Conservation (phyloP, 2,888 invertebrate genomes). For the Cosmia pyralina region DNA sequence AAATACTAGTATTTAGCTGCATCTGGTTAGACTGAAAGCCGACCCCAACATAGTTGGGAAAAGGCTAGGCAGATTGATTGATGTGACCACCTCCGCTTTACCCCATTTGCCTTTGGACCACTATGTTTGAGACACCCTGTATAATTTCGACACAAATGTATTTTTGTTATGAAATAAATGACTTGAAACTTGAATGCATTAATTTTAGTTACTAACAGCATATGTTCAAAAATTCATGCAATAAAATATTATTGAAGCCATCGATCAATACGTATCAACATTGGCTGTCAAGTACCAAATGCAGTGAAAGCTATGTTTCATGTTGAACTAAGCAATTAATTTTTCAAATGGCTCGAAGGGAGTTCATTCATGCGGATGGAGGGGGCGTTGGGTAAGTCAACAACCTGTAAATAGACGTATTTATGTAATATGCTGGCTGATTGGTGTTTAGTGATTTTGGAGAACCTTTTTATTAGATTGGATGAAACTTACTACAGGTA, state of each 20-base stretch:
- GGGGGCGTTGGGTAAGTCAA: constrained; percentile 29
- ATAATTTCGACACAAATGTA: too few species aligned
- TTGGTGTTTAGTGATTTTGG: not conserved
- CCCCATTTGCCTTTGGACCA: too few species aligned
- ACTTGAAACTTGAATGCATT: too few species aligned
- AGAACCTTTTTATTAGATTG: not conserved
- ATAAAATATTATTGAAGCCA: constrained; percentile 42
- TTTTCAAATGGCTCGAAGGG: constrained; percentile 53
- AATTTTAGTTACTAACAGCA: constrained; percentile 6
- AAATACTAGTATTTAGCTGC: too few species aligned
- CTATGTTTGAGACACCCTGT: too few species aligned
- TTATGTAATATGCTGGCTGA: not conserved
- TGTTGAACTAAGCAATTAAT: constrained; percentile 54
- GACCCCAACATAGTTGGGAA: too few species aligned
- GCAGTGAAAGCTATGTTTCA: constrained; percentile 38
- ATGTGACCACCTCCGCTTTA: too few species aligned
- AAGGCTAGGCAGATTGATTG: too few species aligned
- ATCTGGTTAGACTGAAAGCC: too few species aligned
- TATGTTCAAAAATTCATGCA: constrained; percentile 25
- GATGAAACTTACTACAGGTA: too few species aligned
- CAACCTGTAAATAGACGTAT: constrained; percentile 6
- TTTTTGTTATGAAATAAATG: too few species aligned
- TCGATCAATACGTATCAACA: constrained; percentile 35
- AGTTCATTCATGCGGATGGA: constrained; percentile 17
- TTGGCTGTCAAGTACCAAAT: constrained; percentile 32